Conservation (phyloP, 1,140 invertebrate genomes). For the Probaryconus sp. region DNA sequence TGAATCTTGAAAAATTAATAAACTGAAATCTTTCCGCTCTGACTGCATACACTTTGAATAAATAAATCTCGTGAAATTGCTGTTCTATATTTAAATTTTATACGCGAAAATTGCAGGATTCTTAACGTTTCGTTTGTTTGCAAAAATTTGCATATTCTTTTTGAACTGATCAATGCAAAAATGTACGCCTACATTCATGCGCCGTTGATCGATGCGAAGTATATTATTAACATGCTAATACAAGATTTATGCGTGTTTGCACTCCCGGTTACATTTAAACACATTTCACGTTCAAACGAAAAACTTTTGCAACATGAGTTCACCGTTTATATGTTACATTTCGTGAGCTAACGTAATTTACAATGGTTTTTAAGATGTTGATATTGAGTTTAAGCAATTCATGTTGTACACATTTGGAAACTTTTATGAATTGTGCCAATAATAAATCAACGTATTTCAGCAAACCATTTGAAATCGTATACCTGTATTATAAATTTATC, state of each 20-base stretch:
- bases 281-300: constrained; percentile 22
- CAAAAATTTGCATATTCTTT: constrained; percentile 9
- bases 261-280: constrained; percentile 20
- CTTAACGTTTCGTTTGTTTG: constrained; percentile 6
- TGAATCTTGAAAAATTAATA: too few relatives aligned
- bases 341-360: constrained; percentile 45
- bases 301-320: constrained; percentile 19
- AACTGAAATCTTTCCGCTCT: too few relatives aligned
- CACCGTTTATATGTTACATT: constrained; percentile 17
- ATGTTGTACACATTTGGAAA: too few relatives aligned
- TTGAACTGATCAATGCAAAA: constrained; percentile 8
- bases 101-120: constrained; percentile 2
- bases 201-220: constrained; percentile 5
- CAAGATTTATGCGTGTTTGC: constrained; percentile 21
- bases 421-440: too few relatives aligned
- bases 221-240: constrained; percentile 30
- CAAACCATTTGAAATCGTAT: too few relatives aligned
- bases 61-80: too few relatives aligned
- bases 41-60: too few relatives aligned
- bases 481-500: too few relatives aligned
- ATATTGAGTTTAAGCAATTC: constrained; percentile 17
- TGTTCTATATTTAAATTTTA: too few relatives aligned
- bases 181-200: constrained; percentile 1
- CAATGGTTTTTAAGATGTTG: constrained; percentile 22
- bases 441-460: too few relatives aligned